A percentile compares a stretch with the other conserved stretches of the same genome.
These are phyloP conservation scores for Isichthys henryi DNA, from an alignment of 2,113 vertebrate genomes.

Conservation along the genomic window DNA sequence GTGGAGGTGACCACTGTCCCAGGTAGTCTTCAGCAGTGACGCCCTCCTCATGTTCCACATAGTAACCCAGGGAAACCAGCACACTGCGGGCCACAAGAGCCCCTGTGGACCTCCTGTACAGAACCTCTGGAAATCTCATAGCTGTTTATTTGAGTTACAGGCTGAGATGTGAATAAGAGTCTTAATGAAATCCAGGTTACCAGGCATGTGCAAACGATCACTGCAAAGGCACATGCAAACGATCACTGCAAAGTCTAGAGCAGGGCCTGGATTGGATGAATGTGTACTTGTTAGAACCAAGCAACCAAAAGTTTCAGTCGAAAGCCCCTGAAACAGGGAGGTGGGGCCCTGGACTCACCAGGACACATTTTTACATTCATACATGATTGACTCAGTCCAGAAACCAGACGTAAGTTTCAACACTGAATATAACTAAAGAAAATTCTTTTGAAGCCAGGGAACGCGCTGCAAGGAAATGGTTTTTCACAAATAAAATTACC, in stretches of 20 bases:
- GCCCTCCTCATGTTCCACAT: neutral
- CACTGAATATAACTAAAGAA: neutral
- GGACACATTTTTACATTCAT: slow-evolving; percentile 30
- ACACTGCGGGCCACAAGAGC: slow-evolving; percentile 25
- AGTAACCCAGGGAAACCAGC: slow-evolving; percentile 27
- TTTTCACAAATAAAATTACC: neutral
- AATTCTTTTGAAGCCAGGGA: neutral
- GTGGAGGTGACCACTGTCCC: neutral
- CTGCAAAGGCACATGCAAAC: slow-evolving; percentile 61
- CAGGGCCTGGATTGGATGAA: slow-evolving; percentile 52
- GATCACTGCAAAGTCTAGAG: slow-evolving; percentile 58
- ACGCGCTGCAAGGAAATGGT: neutral
- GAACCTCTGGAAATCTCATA: slow-evolving; percentile 66
- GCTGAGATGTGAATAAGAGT: slow-evolving; percentile 59
- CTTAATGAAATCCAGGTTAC: slow-evolving; percentile 67
- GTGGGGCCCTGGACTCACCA: slow-evolving; percentile 34
- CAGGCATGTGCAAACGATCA: slow-evolving; percentile 66
- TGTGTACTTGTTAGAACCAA: slow-evolving; percentile 23
- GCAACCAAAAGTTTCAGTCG: slow-evolving; percentile 38
- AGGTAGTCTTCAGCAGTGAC: neutral
- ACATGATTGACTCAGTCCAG: slow-evolving; percentile 26
- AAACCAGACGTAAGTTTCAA: neutral
- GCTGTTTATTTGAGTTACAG: slow-evolving; percentile 71
- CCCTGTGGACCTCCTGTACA: slow-evolving; percentile 54
- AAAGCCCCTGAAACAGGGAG: slow-evolving; percentile 37